Percentiles rank a stretch among this genome's conserved stretches.
phyloP scores from a whole-genome alignment of 2,113 vertebrate genomes.

The Platysteira castanea region DNA sequence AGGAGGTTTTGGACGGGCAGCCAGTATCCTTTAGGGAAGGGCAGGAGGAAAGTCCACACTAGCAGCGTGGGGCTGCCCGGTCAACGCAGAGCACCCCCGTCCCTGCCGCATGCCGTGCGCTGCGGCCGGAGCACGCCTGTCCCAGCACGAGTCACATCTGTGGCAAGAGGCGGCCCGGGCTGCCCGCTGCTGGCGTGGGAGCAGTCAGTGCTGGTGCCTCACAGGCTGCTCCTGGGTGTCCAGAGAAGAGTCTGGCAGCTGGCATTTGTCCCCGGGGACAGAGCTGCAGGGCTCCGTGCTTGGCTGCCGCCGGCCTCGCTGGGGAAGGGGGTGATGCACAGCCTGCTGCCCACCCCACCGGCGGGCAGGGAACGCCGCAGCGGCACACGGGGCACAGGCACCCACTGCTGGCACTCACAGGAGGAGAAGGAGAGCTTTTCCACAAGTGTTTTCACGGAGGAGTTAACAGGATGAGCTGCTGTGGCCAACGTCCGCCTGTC shows the following conservation, averaged over 20 bases:
- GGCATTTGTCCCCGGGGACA: conserved; percentile 16
- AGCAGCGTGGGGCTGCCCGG: not conserved
- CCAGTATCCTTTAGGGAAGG: not conserved
- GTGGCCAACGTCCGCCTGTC: not conserved
- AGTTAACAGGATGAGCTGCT: not conserved
- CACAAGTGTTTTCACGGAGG: not conserved
- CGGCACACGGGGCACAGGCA: fast-evolving
- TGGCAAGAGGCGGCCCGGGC: not conserved
- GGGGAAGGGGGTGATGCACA: not conserved
- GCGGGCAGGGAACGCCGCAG: not conserved
- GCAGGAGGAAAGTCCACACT: not conserved
- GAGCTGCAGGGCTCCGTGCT: not conserved
- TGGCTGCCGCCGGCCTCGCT: not conserved
- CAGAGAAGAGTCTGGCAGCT: not conserved
- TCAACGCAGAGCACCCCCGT: not conserved
- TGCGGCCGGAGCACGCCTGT: not conserved
- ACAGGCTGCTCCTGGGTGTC: not conserved
- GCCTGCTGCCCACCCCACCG: not conserved
- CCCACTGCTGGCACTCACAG: not conserved
- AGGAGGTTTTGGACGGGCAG: not conserved
- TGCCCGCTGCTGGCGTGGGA: not conserved
- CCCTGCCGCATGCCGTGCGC: not conserved
- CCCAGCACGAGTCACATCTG: conserved; percentile 27
- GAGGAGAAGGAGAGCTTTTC: not conserved
- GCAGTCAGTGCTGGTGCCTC: not conserved